Evolutionary conservation across 2,888 invertebrate genomes (phyloP), one percentile per base, ranked within the genome.

Genomic region (Drosophila stalkeri): DNA sequence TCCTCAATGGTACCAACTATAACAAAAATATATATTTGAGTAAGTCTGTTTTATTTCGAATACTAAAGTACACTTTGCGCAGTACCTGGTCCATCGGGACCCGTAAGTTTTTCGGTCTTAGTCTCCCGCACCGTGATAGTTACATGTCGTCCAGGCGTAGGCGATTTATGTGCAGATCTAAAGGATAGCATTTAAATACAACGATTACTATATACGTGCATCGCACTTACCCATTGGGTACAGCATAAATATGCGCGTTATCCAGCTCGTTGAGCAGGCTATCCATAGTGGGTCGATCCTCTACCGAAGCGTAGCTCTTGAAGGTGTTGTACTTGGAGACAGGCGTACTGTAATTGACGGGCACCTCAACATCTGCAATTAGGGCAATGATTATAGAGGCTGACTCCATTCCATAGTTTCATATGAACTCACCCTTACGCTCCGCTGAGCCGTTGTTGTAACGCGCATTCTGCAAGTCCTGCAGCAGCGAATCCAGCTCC

Each of bases 401-500:
- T 12, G 11, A 31, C 0, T 35, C 14, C 7, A 2, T 6, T 18
- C 2, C n/a, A 4, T 16, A 3, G 0, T 9, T 16, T 27, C 3
- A 12, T 11, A 9, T 1, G 1, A 46, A 46, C 75, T 68, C 68
- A 94, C 94, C 94, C 91, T 94, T 94, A 72, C 92, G 92, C n/a
- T 93, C 93, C 6, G 61, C 43, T 41, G 66, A 65, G 39, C 89
- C 91, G 74, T 93, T 94, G 70, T 92, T 91, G 91, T 96, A 96
- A 71, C 95, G 94, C 1, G 96, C 96, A 92, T 96, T 96, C 94
- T 98, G 98, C 83, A 99, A 94, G 92, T 99, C 99, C 91, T 98
- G 97, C 65, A 99, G 94, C 61, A 99, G 94, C 18, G 96, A 97
- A 93, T 99, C 99, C 91, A 99, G 93, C 93, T 99, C 99, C 0